Conservation (phyloP, 92 coral and sea anemone genomes). For the Montipora capitata region DNA sequence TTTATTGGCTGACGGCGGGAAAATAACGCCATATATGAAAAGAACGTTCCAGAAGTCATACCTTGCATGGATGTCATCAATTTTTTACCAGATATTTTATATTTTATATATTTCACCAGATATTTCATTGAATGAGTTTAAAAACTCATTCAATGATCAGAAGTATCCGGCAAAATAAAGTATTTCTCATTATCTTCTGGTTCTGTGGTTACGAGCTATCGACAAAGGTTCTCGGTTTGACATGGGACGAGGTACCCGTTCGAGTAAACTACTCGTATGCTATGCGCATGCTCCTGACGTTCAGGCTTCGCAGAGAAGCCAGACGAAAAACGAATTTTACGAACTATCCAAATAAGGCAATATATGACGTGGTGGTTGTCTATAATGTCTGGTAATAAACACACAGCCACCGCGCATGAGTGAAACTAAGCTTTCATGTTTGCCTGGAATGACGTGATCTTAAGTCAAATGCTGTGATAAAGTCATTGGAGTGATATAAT, state of each 20-base stretch:
- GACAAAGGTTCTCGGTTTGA: neutral
- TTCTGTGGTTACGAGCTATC: neutral
- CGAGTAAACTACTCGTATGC: neutral
- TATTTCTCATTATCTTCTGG: neutral
- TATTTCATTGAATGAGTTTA: too few relatives aligned
- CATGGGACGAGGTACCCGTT: neutral
- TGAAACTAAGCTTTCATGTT: conserved; percentile 15
- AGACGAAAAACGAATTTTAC: neutral
- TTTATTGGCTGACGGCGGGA: too few relatives aligned
- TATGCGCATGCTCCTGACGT: neutral
- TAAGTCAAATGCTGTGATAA: neutral
- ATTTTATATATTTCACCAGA: too few relatives aligned
- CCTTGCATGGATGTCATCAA: too few relatives aligned
- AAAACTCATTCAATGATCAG: too few relatives aligned
- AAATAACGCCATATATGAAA: too few relatives aligned
- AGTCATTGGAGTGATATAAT: neutral
- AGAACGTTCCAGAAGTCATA: too few relatives aligned
- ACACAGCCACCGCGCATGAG: conserved; percentile 24
- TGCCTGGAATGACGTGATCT: conserved; percentile 10
- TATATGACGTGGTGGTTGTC: neutral
- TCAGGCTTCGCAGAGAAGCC: neutral
- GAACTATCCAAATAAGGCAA: neutral
- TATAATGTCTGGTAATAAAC: neutral
- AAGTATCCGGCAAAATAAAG: too few relatives aligned
- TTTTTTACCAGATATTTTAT: too few relatives aligned